These are phyloP conservation scores for Plestiodon gilberti DNA, from an alignment of 2,113 vertebrate genomes.

Conservation along the genomic window DNA sequence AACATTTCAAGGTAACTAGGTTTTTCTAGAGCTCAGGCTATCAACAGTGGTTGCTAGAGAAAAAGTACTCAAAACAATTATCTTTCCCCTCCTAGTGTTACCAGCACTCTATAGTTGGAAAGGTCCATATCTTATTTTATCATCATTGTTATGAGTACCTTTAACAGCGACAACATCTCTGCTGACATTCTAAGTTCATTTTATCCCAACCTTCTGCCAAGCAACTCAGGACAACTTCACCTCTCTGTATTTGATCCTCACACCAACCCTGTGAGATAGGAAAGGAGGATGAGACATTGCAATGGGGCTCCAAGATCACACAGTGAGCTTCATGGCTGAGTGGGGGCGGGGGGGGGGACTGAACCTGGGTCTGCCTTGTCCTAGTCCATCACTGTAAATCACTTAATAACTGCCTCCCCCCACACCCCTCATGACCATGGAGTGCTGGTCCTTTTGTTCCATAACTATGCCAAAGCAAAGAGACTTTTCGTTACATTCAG, in stretches of 20 bases:
- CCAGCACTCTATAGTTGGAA: not conserved
- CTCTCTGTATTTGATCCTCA: not conserved
- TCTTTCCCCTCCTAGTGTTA: not conserved
- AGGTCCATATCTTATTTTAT: not conserved
- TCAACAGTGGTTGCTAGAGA: not conserved
- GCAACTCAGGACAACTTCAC: not conserved
- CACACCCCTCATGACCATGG: not conserved
- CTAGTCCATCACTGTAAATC: not conserved
- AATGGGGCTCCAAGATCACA: too few relatives aligned
- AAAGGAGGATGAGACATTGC: not conserved
- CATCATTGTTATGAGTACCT: too few relatives aligned
- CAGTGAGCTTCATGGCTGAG: too few relatives aligned
- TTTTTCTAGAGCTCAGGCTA: not conserved
- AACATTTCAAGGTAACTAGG: not conserved
- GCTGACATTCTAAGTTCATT: not conserved
- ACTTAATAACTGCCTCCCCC: not conserved
- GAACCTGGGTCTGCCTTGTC: not conserved
- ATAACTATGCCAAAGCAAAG: not conserved
- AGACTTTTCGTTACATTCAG: too few relatives aligned
- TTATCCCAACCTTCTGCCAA: not conserved
- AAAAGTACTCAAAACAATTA: not conserved
- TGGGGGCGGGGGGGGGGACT: not conserved
- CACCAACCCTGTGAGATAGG: not conserved
- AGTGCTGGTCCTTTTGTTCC: not conserved
- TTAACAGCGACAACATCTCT: not conserved